A percentile compares a stretch with the other conserved stretches of the same genome.
Conservation (phyloP, 2,888 invertebrate genomes). For the Synergus laeviventris region DNA sequence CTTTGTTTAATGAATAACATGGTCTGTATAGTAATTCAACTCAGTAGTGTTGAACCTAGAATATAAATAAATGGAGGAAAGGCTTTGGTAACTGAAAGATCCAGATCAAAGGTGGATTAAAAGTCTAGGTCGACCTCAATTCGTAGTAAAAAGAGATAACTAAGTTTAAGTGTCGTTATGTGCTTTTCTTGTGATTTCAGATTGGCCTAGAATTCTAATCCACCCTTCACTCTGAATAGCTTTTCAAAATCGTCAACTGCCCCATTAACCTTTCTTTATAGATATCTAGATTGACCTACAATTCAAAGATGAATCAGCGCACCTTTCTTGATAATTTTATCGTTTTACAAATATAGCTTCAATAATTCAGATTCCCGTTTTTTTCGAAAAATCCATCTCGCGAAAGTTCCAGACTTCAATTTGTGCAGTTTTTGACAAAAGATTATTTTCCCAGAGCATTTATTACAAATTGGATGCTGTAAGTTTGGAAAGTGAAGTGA, state of each 20-base stretch:
- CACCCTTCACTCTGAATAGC: constrained; percentile 19
- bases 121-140: constrained; percentile 3
- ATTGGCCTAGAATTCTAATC: constrained; percentile 19
- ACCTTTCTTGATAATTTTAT: not conserved
- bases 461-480: not conserved
- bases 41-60: not conserved
- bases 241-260: constrained; percentile 23
- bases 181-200: constrained; percentile 18
- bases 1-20: constrained; percentile 17
- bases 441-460: not conserved
- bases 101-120: constrained; percentile 29
- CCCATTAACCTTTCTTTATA: constrained; percentile 17
- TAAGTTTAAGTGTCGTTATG: constrained; percentile 14
- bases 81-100: not conserved
- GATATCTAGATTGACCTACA: constrained; percentile 17
- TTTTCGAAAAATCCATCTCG: not conserved
- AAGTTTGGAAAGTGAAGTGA: not conserved
- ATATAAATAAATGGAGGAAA: constrained; percentile 16
- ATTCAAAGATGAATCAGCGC: constrained; percentile 9
- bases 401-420: not conserved
- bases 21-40: not conserved
- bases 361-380: not conserved
- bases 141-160: constrained; percentile 10
- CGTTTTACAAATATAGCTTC: not conserved
- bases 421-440: not conserved